Conservation (phyloP, 1,140 invertebrate genomes). For the Platyscapa corneri region DNA sequence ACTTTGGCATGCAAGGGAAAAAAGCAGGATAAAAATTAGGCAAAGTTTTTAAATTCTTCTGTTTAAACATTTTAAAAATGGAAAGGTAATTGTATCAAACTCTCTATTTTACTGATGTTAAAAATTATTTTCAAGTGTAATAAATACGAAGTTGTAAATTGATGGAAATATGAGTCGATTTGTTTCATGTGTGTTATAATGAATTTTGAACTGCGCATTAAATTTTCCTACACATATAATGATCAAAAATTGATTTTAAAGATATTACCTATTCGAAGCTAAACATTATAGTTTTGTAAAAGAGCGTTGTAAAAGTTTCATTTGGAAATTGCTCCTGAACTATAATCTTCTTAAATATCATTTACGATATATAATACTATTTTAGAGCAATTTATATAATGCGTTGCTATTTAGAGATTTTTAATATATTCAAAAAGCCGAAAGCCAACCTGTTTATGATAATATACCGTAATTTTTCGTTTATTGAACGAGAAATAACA, state of each 20-base stretch:
- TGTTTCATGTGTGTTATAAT: background rate
- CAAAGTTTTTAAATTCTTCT: background rate
- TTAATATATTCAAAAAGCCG: slow-evolving; percentile 19
- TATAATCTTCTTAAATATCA: slow-evolving; percentile 9
- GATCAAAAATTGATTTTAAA: slow-evolving; percentile 8
- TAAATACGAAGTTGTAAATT: background rate
- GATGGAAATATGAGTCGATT: background rate
- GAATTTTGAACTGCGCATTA: slow-evolving; percentile 1
- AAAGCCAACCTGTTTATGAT: background rate
- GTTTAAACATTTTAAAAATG: background rate
- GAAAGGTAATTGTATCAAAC: background rate
- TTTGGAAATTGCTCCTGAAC: background rate
- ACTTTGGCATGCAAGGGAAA: background rate
- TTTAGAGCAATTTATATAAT: background rate
- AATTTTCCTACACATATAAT: slow-evolving; percentile 11
- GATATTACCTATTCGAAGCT: background rate
- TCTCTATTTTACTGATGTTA: background rate
- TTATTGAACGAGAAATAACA: background rate
- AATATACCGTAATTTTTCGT: background rate
- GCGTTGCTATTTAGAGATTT: background rate
- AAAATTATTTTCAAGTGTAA: background rate
- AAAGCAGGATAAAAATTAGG: background rate
- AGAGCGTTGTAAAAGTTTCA: background rate
- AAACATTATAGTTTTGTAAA: background rate
- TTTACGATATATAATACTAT: background rate